phyloP scores from a whole-genome alignment of 2,113 vertebrate genomes.

The human (Homo sapiens) region GRCh38 chr6:2020501-2021000 shows the following conservation, averaged over 20 bases:
- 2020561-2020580: neutral
- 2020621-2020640: constrained; percentile 40
- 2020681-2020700: neutral
- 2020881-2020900: constrained; percentile 67
- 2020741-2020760: constrained; percentile 12
- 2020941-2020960: constrained; percentile 83
- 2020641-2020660: neutral
- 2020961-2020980: constrained; percentile 74
- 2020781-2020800: constrained; percentile 66
- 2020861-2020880: constrained; percentile 68
- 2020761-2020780: constrained; percentile 33
- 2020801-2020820: neutral
- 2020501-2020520: constrained; percentile 30
- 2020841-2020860: constrained; percentile 48
- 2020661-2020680: neutral
- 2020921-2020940: constrained; percentile 84
- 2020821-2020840: constrained; percentile 51
- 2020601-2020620: neutral
- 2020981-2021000: constrained; percentile 78
- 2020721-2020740: neutral
- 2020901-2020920: constrained; percentile 80
- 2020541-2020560: constrained; percentile 1
- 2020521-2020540: neutral
- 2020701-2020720: neutral
- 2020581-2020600: neutral